Percentiles rank a stretch among this genome's conserved stretches.
Evolutionary conservation across 2,888 invertebrate genomes (phyloP).

Genomic region (Adineta ricciae): DNA sequence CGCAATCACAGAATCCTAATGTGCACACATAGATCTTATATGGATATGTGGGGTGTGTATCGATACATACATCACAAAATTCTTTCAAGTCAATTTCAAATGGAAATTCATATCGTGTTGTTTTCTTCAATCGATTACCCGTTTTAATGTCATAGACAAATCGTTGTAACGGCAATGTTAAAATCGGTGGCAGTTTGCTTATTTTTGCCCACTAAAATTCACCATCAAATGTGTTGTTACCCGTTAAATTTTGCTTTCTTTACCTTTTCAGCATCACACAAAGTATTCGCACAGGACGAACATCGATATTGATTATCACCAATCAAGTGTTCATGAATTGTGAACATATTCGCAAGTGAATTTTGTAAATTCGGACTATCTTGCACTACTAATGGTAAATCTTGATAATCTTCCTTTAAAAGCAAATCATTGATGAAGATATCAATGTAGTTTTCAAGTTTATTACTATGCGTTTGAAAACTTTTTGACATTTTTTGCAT

Average conservation of each 20-base stretch:
- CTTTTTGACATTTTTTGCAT: conserved; percentile 44
- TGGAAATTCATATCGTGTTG: conserved; percentile 47
- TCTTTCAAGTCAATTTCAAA: conserved; percentile 44
- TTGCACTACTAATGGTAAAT: conserved; percentile 45
- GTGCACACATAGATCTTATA: conserved; percentile 33
- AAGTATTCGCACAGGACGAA: conserved; percentile 42
- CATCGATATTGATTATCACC: conserved; percentile 49
- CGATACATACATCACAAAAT: conserved; percentile 35
- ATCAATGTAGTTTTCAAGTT: neutral
- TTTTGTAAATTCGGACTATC: conserved; percentile 42
- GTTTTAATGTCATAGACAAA: conserved; percentile 48
- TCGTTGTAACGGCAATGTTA: conserved; percentile 48
- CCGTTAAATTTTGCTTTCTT: neutral
- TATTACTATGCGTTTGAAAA: conserved; percentile 48
- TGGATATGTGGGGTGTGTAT: neutral
- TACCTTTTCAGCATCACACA: conserved; percentile 49
- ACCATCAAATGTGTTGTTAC: conserved; percentile 25
- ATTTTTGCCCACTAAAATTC: conserved; percentile 43
- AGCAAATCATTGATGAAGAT: neutral
- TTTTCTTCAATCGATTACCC: conserved; percentile 40
- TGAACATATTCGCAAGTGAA: conserved; percentile 40
- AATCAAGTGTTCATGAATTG: conserved; percentile 43
- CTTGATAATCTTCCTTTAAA: conserved; percentile 47
- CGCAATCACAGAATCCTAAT: conserved; percentile 35
- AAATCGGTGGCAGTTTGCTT: conserved; percentile 45